phyloP scores from a whole-genome alignment of 2,797 vertebrate genomes.

The Notamacropus eugenii region DNA sequence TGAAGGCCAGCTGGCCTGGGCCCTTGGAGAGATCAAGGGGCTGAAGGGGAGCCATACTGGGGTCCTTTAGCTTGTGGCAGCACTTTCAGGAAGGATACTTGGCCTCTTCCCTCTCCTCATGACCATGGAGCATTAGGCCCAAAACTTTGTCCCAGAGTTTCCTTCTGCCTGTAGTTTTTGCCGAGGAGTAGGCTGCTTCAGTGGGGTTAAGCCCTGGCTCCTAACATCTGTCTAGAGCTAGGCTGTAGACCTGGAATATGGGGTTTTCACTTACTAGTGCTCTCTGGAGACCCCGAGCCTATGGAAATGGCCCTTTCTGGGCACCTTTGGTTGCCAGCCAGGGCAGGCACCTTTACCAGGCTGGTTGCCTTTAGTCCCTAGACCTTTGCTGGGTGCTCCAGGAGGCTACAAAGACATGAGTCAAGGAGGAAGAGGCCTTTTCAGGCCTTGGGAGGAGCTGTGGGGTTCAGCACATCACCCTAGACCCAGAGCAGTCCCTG shows the following conservation, averaged over 20 bases:
- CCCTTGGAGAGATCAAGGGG: neutral
- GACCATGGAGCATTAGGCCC: neutral
- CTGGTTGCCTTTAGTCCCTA: neutral
- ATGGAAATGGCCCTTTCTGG: neutral
- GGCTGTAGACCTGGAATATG: neutral
- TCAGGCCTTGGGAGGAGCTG: neutral
- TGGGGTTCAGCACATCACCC: neutral
- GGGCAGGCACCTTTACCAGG: neutral
- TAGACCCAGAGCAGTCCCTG: neutral
- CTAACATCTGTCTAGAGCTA: neutral
- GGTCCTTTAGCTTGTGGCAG: neutral
- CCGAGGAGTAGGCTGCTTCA: neutral
- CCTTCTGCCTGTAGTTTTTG: neutral
- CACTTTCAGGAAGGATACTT: neutral
- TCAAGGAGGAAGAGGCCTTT: neutral
- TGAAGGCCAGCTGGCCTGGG: neutral
- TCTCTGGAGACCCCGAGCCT: neutral
- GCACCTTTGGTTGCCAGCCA: neutral
- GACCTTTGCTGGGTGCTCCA: neutral
- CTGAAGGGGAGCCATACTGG: neutral
- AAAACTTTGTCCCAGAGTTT: neutral
- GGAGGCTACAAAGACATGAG: neutral
- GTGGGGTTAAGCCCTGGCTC: neutral
- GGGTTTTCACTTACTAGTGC: neutral
- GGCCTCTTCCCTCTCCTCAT: neutral